These are phyloP conservation scores for Drosophila mayri DNA, from an alignment of 1,140 invertebrate genomes.

Conservation along the genomic window DNA sequence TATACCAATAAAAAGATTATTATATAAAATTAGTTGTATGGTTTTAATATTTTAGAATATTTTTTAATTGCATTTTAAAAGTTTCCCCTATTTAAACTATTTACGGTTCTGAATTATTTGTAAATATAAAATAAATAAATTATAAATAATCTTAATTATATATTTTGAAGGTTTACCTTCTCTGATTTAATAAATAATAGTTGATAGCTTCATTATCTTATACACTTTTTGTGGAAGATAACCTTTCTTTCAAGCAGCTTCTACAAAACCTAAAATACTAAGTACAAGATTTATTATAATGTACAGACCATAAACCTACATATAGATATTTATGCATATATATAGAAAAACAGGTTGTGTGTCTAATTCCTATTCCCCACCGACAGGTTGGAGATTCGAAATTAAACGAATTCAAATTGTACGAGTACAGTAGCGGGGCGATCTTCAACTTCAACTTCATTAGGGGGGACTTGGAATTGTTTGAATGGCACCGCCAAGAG, in stretches of 20 bases:
- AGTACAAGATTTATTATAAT: not conserved
- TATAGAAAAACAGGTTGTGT: conserved; percentile 26
- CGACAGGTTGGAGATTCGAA: conserved; percentile 34
- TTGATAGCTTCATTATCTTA: not conserved
- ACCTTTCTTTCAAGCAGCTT: too few relatives aligned
- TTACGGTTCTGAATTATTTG: too few relatives aligned
- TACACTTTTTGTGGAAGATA: too few relatives aligned
- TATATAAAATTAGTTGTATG: too few relatives aligned
- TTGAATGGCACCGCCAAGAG: conserved; percentile 77
- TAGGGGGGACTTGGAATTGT: conserved; percentile 83
- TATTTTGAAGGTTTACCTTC: too few relatives aligned
- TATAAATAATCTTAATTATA: too few relatives aligned
- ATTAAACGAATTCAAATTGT: conserved; percentile 66
- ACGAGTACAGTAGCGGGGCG: conserved; percentile 65
- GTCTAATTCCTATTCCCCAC: conserved; percentile 12
- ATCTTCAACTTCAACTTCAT: conserved; percentile 85
- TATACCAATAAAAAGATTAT: not conserved
- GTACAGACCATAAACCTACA: too few relatives aligned
- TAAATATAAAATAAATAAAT: too few relatives aligned
- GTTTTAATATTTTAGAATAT: not conserved
- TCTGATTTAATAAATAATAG: too few relatives aligned
- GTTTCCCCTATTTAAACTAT: not conserved
- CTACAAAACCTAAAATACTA: not conserved
- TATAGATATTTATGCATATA: not conserved
- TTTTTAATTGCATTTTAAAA: not conserved